Evolutionary conservation across 2,797 vertebrate species (phyloP).

Genomic region (Falco naumanni): DNA sequence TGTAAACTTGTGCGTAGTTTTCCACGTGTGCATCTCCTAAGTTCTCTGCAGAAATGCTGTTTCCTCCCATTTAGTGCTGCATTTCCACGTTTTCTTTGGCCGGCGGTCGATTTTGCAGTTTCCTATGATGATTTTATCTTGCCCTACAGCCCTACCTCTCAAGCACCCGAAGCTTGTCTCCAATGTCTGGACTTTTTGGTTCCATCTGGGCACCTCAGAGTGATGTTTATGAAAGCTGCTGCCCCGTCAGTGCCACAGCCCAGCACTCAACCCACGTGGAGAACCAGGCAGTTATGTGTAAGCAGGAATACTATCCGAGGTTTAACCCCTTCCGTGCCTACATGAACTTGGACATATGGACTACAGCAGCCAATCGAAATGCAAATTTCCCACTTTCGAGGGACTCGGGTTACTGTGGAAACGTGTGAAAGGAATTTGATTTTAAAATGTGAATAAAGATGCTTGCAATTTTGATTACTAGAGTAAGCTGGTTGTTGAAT

Average conservation of each 20-base stretch:
- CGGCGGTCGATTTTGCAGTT: not conserved
- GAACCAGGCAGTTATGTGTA: slow-evolving; percentile 85
- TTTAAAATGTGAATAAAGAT: slow-evolving; percentile 81
- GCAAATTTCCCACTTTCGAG: slow-evolving; percentile 94
- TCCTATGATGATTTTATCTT: not conserved
- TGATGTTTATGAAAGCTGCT: slow-evolving; percentile 90
- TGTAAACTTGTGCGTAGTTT: not conserved
- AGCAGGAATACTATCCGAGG: slow-evolving; percentile 88
- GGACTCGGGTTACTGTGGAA: slow-evolving; percentile 95
- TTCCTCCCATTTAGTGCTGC: not conserved
- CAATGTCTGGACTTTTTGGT: slow-evolving; percentile 98
- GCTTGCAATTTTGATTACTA: slow-evolving; percentile 81
- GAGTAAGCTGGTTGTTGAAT: slow-evolving; percentile 81
- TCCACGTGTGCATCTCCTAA: not conserved
- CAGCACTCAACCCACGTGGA: slow-evolving; percentile 86
- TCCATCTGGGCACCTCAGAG: slow-evolving; percentile 99
- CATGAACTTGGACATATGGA: slow-evolving; percentile 99
- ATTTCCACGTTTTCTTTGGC: not conserved
- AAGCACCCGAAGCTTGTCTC: slow-evolving; percentile 95
- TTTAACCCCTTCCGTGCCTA: slow-evolving; percentile 97
- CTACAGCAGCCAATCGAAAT: slow-evolving; percentile 90
- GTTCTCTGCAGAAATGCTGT: not conserved
- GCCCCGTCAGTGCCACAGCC: slow-evolving; percentile 80
- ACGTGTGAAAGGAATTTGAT: slow-evolving; percentile 73
- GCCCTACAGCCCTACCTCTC: slow-evolving; percentile 92